These are phyloP conservation scores for Scotopteryx bipunctaria DNA, from an alignment of 2,888 invertebrate species.

Conservation along the genomic window DNA sequence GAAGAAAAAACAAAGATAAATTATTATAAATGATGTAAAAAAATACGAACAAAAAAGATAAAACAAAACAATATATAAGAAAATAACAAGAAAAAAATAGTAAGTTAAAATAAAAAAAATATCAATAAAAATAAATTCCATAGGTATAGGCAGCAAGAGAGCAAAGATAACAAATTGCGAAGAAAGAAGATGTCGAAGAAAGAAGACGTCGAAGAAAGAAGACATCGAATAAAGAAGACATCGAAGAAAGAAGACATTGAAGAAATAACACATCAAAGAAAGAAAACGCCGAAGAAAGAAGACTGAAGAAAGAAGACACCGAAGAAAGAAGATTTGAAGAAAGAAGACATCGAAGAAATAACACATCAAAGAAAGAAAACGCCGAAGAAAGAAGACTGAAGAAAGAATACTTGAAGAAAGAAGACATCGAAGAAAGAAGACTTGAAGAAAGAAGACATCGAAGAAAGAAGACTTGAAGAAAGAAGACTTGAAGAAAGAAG, in stretches of 20 bases:
- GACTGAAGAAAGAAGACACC: too few species aligned
- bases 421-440: constrained; percentile 22
- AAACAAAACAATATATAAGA: too few species aligned
- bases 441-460: constrained; percentile 7
- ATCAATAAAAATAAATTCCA: constrained; percentile 16
- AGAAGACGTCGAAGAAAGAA: constrained; percentile 19
- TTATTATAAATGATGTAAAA: too few species aligned
- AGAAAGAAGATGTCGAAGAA: constrained; percentile 20
- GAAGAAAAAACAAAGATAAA: too few species aligned
- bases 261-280: constrained; percentile 17
- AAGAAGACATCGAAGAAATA: constrained; percentile 10
- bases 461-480: constrained; percentile 13
- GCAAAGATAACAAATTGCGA: constrained; percentile 18
- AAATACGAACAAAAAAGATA: too few species aligned
- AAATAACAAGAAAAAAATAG: too few species aligned
- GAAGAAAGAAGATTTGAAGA: too few species aligned
- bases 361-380: constrained; percentile 22
- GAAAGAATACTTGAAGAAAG: constrained; percentile 19
- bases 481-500: too few species aligned
- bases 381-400: constrained; percentile 20
- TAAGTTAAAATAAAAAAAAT: constrained; percentile 11
- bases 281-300: constrained; percentile 21
- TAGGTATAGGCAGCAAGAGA: too few species aligned
- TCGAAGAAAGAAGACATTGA: constrained; percentile 21
- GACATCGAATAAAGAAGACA: constrained; percentile 20